Percentiles rank a stretch among this genome's conserved stretches.
Evolutionary conservation across 2,797 vertebrate genomes (phyloP).

Genomic region (Tapirus indicus): DNA sequence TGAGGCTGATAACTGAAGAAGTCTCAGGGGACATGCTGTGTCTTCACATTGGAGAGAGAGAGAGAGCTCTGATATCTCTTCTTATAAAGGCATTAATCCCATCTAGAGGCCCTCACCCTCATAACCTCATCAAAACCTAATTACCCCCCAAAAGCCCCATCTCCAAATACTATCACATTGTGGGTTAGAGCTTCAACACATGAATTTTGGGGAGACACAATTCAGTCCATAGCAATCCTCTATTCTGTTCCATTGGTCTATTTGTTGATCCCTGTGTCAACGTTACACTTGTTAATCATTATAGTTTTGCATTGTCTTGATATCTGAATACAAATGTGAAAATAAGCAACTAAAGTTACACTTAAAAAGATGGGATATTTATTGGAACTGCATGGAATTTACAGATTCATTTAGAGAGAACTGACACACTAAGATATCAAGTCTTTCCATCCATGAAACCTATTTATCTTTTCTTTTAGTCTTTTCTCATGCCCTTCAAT

Average conservation of each 20-base stretch:
- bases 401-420: slow-evolving; percentile 45
- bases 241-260: background rate
- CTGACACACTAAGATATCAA: background rate
- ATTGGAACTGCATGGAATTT: slow-evolving; percentile 6
- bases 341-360: slow-evolving; percentile 26
- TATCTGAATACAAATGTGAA: slow-evolving; percentile 26
- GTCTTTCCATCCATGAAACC: background rate
- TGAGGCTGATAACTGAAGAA: background rate
- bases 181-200: background rate
- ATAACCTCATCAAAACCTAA: background rate
- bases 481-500: background rate
- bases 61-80: background rate
- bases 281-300: slow-evolving; percentile 4
- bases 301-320: slow-evolving; percentile 13
- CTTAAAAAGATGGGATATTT: background rate
- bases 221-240: background rate
- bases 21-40: background rate
- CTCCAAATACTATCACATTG: background rate
- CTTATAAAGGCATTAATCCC: background rate
- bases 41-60: background rate
- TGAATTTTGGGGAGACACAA: no score
- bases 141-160: background rate
- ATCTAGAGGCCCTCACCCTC: background rate
- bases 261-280: slow-evolving; percentile 18
- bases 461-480: background rate